Evolutionary conservation across 2,797 vertebrate species (phyloP).

Genomic region (Bovichtus diacanthus): DNA sequence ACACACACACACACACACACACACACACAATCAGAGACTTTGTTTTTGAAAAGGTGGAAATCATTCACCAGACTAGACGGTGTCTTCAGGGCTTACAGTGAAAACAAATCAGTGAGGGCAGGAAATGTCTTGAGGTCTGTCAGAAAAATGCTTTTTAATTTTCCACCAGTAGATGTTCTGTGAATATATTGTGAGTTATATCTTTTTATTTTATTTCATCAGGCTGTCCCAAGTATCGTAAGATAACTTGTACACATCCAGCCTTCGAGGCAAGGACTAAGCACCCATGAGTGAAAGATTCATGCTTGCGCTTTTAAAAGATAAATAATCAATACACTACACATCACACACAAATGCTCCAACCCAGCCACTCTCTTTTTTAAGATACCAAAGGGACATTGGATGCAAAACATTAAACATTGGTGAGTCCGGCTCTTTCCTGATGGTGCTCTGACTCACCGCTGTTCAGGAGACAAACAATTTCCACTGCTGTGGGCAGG

Average conservation of each 20-base stretch:
- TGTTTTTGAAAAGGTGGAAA: constrained; percentile 19
- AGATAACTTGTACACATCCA: constrained; percentile 30
- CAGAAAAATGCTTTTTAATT: constrained; percentile 32
- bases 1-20: not conserved
- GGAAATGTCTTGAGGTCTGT: constrained; percentile 23
- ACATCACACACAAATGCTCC: constrained; percentile 21
- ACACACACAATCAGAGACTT: not conserved
- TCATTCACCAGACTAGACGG: constrained; percentile 9
- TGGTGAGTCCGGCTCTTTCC: constrained; percentile 8
- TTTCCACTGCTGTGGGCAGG: constrained; percentile 32
- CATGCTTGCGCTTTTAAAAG: constrained; percentile 45
- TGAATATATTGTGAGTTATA: constrained; percentile 49
- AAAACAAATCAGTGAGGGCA: constrained; percentile 15
- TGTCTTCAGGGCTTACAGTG: constrained; percentile 17
- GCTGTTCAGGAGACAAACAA: constrained; percentile 35
- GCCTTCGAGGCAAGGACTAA: constrained; percentile 39
- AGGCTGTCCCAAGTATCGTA: constrained; percentile 16
- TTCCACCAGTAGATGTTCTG: constrained; percentile 3
- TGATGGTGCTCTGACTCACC: constrained; percentile 15
- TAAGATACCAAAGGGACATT: constrained; percentile 22
- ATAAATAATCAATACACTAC: constrained; percentile 44
- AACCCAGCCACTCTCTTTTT: constrained; percentile 20
- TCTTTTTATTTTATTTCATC: constrained; percentile 61
- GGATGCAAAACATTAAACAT: constrained; percentile 34
- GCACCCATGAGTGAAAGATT: constrained; percentile 40